Base-by-base conservation (phyloP, 2,888 invertebrate species). In the Cantharis flavilabris region DNA sequence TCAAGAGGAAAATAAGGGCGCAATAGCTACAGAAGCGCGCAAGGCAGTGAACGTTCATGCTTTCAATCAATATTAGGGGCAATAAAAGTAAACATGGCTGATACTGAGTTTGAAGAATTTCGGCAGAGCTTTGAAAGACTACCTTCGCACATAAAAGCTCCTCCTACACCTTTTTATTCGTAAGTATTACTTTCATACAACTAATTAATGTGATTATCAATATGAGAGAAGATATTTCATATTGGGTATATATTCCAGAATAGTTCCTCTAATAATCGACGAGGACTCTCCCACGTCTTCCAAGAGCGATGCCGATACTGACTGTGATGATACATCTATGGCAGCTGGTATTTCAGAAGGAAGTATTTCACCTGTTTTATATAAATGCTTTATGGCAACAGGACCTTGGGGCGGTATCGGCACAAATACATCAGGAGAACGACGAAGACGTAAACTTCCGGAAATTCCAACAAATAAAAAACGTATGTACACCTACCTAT, bases 91-190 rank as follows among this genome's bases (percentile, higher is more conserved):
- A 91, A 90, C 90, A 97, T 97, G 97, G 97, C 96, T 86, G 97
- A 97, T 91, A 94, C 94, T 88, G 97, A 97, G 90, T 97, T 96
- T 90, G 97, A 97, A 90, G 96, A 97, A 92, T 96, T 97, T 90
- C 94, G 94, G 86, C 94, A 94, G 86, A 93, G 94, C 88, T 96
- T 96, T 89, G 95, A 96, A 86, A 92, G 93, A 89, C 90, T 95
- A 88, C 94, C 95, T 78, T 94, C 94, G 87, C 93, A 94, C 85
- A 92, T 93, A 82, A 94, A 93, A 87, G 93, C 94, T 71, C 93
- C 96, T 73, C 93, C 96, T 73, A 92, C 95, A 83, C 94, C 95
- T 76, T 96, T 95, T 89, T 97, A 97, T 89, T 96, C 96, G 97
- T 97, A 92, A 96, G 96, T 93, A 79, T 13, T 62, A 26, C 20